Percentiles rank a stretch among this genome's conserved stretches.
These are phyloP conservation scores for Apteryx mantelli DNA, from an alignment of 2,113 vertebrate species.

Conservation along the genomic window DNA sequence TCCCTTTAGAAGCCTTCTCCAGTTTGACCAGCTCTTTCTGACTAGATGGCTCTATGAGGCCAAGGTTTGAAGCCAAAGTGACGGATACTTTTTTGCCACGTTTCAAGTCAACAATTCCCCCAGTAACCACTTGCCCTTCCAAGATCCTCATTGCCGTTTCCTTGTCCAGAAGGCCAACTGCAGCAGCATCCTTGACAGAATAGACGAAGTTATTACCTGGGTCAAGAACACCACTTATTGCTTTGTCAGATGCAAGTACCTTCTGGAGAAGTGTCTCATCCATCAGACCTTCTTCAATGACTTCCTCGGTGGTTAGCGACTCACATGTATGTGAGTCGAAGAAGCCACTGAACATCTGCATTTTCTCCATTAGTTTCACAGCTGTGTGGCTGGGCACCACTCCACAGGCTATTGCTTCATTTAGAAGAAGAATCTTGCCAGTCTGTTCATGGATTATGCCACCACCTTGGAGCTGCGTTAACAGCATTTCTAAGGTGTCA, in stretches of 20 bases:
- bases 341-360: conserved; percentile 90
- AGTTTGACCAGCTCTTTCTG: conserved; percentile 82
- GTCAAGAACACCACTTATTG: conserved; percentile 88
- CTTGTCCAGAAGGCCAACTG: conserved; percentile 85
- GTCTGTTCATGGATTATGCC: conserved; percentile 80
- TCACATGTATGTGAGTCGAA: conserved; percentile 81
- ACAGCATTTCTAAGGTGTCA: conserved; percentile 74
- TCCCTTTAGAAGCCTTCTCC: conserved; percentile 91
- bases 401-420: conserved; percentile 84
- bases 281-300: conserved; percentile 86
- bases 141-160: conserved; percentile 84
- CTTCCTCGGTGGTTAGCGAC: conserved; percentile 84
- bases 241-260: conserved; percentile 87
- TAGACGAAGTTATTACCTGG: conserved; percentile 75
- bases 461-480: conserved; percentile 80
- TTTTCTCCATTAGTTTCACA: conserved; percentile 87
- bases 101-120: conserved; percentile 90
- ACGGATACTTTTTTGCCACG: conserved; percentile 91
- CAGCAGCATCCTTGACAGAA: conserved; percentile 86
- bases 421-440: conserved; percentile 82
- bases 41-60: conserved; percentile 80
- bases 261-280: conserved; percentile 88
- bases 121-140: conserved; percentile 91
- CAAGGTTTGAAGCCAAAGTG: conserved; percentile 90
- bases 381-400: conserved; percentile 85